These are phyloP conservation scores for Xylocampa areola DNA, from an alignment of 2,888 invertebrate species.

Conservation along the genomic window DNA sequence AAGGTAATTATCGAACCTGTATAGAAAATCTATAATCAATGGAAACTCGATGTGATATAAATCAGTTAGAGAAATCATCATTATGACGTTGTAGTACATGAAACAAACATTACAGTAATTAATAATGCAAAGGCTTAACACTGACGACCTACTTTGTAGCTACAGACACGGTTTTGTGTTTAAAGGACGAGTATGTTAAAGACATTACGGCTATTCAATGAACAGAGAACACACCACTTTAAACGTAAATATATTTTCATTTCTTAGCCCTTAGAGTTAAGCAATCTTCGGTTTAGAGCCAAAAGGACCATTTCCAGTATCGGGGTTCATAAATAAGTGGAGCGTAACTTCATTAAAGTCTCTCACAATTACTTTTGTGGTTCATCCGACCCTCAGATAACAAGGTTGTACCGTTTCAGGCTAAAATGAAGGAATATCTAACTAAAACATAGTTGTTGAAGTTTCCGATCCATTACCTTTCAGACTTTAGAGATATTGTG, in stretches of 20 bases:
- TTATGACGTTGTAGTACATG: slow-evolving; percentile 6
- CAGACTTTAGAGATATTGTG: no score
- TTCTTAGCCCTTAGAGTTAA: not conserved
- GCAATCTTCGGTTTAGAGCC: slow-evolving; percentile 9
- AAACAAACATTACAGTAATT: slow-evolving; percentile 9
- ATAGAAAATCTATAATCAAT: slow-evolving; percentile 32
- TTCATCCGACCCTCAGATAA: not conserved
- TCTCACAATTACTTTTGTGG: slow-evolving; percentile 17
- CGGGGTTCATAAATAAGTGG: no score
- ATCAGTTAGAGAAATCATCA: slow-evolving; percentile 41
- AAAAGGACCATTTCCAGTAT: no score
- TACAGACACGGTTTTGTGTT: slow-evolving; percentile 24
- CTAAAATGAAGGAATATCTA: no score
- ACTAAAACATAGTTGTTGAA: no score
- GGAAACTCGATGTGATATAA: slow-evolving; percentile 33
- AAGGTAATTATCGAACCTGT: slow-evolving; percentile 20
- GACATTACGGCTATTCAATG: slow-evolving; percentile 41
- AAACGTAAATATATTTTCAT: slow-evolving; percentile 40
- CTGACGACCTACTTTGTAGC: slow-evolving; percentile 15
- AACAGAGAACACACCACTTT: slow-evolving; percentile 29
- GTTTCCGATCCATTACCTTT: no score
- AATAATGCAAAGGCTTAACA: slow-evolving; percentile 19
- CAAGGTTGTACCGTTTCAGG: no score
- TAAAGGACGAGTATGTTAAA: slow-evolving; percentile 25
- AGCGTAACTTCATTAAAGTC: slow-evolving; percentile 4